phyloP scores from a whole-genome alignment of 2,888 invertebrate genomes.

The Bedellia somnulentella region DNA sequence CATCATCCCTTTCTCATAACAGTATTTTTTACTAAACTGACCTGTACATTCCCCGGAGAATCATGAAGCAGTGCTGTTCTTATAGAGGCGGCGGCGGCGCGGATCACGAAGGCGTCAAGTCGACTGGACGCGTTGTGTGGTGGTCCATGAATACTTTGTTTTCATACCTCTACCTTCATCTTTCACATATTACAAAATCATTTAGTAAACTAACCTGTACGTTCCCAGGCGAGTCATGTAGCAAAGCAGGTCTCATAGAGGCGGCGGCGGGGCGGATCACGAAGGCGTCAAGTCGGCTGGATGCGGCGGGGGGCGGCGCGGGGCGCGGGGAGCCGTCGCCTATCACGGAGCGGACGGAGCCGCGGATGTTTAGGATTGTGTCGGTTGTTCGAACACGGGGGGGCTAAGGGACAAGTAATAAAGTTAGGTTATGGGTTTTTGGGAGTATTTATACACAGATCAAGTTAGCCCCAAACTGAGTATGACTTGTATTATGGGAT shows the following conservation, averaged over 20 bases:
- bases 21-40: neutral
- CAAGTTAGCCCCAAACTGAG: too few relatives aligned
- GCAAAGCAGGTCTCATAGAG: slow-evolving; percentile 4
- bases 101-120: neutral
- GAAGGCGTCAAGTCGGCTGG: slow-evolving; percentile 38
- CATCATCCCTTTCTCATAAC: neutral
- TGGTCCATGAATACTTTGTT: neutral
- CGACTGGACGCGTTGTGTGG: neutral
- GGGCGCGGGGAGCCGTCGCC: slow-evolving; percentile 22
- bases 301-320: slow-evolving; percentile 15
- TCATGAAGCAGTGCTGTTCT: slow-evolving; percentile 7
- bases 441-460: too few relatives aligned
- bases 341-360: slow-evolving; percentile 44
- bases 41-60: neutral
- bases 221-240: slow-evolving; percentile 4
- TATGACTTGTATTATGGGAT: too few relatives aligned
- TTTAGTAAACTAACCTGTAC: neutral
- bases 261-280: slow-evolving; percentile 39
- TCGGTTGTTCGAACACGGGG: slow-evolving; percentile 45
- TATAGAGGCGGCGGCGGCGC: neutral
- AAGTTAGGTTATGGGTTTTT: too few relatives aligned
- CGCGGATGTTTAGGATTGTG: slow-evolving; percentile 48
- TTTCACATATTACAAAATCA: neutral
- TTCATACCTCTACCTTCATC: slow-evolving; percentile 12
- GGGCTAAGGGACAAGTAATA: too few relatives aligned